Evolutionary conservation across 1,140 invertebrate species (phyloP), one percentile per base, ranked within the genome.

Genomic region (Pantala flavescens): DNA sequence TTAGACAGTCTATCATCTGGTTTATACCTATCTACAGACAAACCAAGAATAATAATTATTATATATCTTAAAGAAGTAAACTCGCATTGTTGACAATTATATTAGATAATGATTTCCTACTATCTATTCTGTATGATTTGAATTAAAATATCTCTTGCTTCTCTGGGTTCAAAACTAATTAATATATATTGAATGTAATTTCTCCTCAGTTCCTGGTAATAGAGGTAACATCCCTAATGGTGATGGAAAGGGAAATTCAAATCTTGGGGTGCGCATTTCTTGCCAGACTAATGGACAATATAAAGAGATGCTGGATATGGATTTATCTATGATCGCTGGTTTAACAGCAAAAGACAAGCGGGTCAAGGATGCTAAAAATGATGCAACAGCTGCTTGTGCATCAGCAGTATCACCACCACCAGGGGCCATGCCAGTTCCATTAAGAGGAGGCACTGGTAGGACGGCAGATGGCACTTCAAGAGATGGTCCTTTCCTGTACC

Each of bases 311-410:
- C 5, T 63, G 49, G 49, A 63, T 5, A 63, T 63, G 49, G 49
- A 85, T 21, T 82, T 95, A 5, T 91, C 90, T 75, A 87, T 93
- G 36, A 91, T 91, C 19, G 92, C 93, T 71, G 93, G 91, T 71
- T 90, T 90, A 74, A 91, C 90, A 5, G 91, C 91, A 49, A 92
- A 93, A 82, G 92, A 93, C 81, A 94, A 94, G 82, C 86, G 92
- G 70, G 86, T 89, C 28, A 93, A 93, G 79, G 90, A 93, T 80
- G 88, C 87, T 0, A 90, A 90, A 77, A 90, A 90, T 78, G 84
- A 71, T 7, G 75, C 79, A 16, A 80, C 80, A 21, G 79, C 81
- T 19, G n/a, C 75, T 43, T 49, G n/a, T 24, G 49, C 23, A 2
- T 63, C 76, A 80, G 55, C 80, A 63, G 14, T 21, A 21, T 63